Percentiles rank a stretch among this genome's conserved stretches.
Conservation (phyloP, 2,113 vertebrate genomes). For the Lepus timidus region DNA sequence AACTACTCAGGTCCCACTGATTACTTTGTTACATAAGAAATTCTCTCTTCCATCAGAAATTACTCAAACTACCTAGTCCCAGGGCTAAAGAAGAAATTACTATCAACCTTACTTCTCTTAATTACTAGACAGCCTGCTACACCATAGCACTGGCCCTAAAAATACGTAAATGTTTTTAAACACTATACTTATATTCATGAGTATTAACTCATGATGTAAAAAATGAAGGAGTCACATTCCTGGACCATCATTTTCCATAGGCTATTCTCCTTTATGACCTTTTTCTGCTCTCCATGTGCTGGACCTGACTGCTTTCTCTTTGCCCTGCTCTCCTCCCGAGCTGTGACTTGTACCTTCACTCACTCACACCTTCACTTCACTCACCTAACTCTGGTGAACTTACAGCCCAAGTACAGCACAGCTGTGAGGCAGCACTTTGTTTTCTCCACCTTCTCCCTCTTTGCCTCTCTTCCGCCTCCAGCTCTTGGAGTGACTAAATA, state of each 20-base stretch:
- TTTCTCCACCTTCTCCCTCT: background rate
- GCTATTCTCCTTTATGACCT: background rate
- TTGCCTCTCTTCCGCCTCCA: background rate
- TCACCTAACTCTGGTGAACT: background rate
- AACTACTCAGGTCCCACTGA: background rate
- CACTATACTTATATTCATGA: background rate
- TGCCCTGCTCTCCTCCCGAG: background rate
- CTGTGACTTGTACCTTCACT: background rate
- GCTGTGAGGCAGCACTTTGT: background rate
- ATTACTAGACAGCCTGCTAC: constrained; percentile 6
- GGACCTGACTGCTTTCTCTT: background rate
- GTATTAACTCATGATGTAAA: background rate
- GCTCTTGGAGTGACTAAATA: background rate
- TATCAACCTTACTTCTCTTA: background rate
- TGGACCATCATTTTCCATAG: background rate
- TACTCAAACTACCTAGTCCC: background rate
- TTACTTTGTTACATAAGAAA: background rate
- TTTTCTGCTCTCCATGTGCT: background rate
- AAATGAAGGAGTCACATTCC: background rate
- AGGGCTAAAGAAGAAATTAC: background rate
- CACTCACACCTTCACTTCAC: background rate
- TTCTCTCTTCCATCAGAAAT: background rate
- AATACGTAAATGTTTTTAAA: background rate
- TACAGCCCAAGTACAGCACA: background rate
- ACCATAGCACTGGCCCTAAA: too few species aligned